These are phyloP conservation scores for Choreutis nemorana DNA, from an alignment of 2,888 invertebrate genomes.

Conservation along the genomic window DNA sequence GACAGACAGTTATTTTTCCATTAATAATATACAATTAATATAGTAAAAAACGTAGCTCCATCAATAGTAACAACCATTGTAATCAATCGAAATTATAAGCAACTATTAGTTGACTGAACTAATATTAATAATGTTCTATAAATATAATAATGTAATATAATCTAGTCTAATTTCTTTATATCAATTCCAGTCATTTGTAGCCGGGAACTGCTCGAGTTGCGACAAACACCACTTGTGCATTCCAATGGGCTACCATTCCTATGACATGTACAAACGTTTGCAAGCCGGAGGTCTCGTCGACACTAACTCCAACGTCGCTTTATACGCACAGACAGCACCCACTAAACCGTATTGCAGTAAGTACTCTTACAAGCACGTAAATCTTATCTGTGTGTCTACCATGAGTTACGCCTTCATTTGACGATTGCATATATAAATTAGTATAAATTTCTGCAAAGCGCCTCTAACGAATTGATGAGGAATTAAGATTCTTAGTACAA, in stretches of 20 bases:
- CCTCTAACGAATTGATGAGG: no score
- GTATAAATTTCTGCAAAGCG: no score
- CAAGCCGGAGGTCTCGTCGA: constrained; percentile 45
- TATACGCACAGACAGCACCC: constrained; percentile 78
- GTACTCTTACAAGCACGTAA: constrained; percentile 17
- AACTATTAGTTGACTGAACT: no score
- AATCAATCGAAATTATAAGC: no score
- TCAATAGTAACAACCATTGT: background rate
- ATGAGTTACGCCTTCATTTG: no score
- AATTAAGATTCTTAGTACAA: no score
- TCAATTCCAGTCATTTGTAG: constrained; percentile 67
- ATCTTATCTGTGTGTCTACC: no score
- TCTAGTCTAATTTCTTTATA: no score
- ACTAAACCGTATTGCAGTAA: constrained; percentile 80
- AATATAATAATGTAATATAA: no score
- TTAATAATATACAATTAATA: background rate
- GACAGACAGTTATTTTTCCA: background rate
- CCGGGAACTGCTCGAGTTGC: constrained; percentile 76
- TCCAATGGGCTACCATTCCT: constrained; percentile 73
- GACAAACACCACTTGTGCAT: constrained; percentile 72
- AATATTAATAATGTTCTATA: no score
- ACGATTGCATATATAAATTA: no score
- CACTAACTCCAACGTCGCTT: constrained; percentile 59
- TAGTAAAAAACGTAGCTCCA: background rate
- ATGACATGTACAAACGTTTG: constrained; percentile 58